phyloP scores from a whole-genome alignment of 1,140 invertebrate species.

The Lepidostoma basale region DNA sequence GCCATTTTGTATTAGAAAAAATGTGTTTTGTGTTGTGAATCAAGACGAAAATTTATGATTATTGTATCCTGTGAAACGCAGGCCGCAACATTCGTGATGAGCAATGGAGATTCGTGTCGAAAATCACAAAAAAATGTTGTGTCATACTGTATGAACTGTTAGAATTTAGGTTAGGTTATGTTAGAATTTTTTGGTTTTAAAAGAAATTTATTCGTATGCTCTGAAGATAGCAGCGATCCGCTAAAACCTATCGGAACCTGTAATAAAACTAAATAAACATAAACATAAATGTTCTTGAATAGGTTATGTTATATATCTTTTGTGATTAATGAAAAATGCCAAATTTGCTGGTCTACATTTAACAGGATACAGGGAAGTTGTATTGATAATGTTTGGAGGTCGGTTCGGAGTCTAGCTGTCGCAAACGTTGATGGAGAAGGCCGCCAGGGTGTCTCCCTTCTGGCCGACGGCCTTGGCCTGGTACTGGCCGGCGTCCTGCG shows the following conservation, averaged over 20 bases:
- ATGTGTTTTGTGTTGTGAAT: too few species aligned
- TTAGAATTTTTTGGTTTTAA: too few species aligned
- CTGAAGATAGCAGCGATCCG: not conserved
- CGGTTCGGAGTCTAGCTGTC: slow-evolving; percentile 49
- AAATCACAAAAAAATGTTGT: too few species aligned
- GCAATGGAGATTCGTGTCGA: too few species aligned
- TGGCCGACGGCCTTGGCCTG: slow-evolving; percentile 83
- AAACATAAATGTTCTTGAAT: not conserved
- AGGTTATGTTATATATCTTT: not conserved
- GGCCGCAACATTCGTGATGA: too few species aligned
- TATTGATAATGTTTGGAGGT: not conserved
- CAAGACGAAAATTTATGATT: too few species aligned
- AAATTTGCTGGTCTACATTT: not conserved
- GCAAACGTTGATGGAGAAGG: slow-evolving; percentile 86
- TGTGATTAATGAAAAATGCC: not conserved
- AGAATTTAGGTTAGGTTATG: too few species aligned
- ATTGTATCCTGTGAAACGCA: too few species aligned
- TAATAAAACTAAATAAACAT: not conserved
- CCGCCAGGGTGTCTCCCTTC: slow-evolving; percentile 79
- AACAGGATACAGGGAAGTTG: not conserved
- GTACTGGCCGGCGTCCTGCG: slow-evolving; percentile 89
- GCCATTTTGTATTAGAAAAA: too few species aligned
- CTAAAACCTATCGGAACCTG: not conserved
- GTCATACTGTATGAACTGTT: too few species aligned
- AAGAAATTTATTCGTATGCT: too few species aligned